These are phyloP conservation scores for Tenualosa thibaudeaui DNA, from an alignment of 2,797 vertebrate species.

Conservation along the genomic window DNA sequence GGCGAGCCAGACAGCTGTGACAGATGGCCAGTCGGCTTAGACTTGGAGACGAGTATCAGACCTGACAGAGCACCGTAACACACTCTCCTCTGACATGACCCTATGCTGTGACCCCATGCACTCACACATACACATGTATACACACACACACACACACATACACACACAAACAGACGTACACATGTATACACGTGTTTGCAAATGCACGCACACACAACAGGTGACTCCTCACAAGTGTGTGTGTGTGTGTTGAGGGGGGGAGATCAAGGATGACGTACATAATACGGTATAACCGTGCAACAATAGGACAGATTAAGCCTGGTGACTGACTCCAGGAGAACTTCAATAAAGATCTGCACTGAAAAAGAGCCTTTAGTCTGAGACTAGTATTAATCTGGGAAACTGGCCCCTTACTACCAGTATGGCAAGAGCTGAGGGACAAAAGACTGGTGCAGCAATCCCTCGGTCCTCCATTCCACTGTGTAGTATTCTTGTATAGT, in stretches of 20 bases:
- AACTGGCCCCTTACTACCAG: too few relatives aligned
- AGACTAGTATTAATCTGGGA: too few relatives aligned
- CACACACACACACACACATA: slow-evolving; percentile 34
- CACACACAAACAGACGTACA: not conserved
- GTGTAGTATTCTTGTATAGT: too few relatives aligned
- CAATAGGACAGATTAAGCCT: too few relatives aligned
- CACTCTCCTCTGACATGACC: slow-evolving; percentile 8
- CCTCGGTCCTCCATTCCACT: too few relatives aligned
- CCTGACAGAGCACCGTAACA: slow-evolving; percentile 55
- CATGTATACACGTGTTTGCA: too few relatives aligned
- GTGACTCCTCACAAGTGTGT: not conserved
- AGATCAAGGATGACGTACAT: not conserved
- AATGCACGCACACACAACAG: not conserved
- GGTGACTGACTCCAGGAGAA: too few relatives aligned
- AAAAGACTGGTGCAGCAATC: too few relatives aligned
- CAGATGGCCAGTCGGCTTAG: slow-evolving; percentile 78
- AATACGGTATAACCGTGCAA: too few relatives aligned
- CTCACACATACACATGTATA: not conserved
- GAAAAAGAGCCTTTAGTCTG: too few relatives aligned
- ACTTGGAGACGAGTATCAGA: slow-evolving; percentile 68
- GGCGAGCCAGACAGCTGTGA: slow-evolving; percentile 67
- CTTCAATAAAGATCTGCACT: too few relatives aligned
- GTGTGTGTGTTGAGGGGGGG: not conserved
- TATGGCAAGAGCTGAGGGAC: too few relatives aligned
- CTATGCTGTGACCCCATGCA: slow-evolving; percentile 29